These are phyloP conservation scores for Eurois occulta DNA, from an alignment of 2,888 invertebrate genomes.

Conservation along the genomic window DNA sequence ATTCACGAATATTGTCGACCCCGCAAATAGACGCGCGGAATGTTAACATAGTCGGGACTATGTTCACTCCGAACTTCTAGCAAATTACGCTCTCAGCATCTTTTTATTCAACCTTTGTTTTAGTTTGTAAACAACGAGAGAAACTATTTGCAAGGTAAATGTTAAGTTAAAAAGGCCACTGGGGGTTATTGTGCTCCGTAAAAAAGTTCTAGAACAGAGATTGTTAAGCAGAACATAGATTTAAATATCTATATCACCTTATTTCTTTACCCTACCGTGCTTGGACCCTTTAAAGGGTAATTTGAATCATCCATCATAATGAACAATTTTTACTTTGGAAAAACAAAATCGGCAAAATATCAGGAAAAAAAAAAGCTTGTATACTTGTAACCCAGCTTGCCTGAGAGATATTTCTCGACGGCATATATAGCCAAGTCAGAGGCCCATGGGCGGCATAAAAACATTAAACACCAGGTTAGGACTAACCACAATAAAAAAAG, in stretches of 20 bases:
- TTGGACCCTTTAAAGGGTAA: background rate
- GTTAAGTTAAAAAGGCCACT: conserved; percentile 25
- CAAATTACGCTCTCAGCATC: conserved; percentile 31
- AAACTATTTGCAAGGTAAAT: conserved; percentile 18
- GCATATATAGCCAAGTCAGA: too few species aligned
- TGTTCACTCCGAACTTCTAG: conserved; percentile 34
- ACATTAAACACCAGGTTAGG: too few species aligned
- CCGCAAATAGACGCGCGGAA: conserved; percentile 11
- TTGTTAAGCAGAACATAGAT: background rate
- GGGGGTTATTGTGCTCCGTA: conserved; percentile 9
- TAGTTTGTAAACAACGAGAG: conserved; percentile 22
- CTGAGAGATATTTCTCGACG: too few species aligned
- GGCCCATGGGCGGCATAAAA: too few species aligned
- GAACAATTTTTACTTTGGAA: background rate
- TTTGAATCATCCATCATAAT: background rate
- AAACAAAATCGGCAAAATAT: background rate
- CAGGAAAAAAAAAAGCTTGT: too few species aligned
- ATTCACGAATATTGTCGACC: conserved; percentile 16
- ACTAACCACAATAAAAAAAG: too few species aligned
- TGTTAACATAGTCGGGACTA: conserved; percentile 10
- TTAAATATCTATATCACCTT: background rate
- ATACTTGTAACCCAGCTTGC: too few species aligned
- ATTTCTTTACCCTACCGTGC: background rate
- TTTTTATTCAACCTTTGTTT: conserved; percentile 31
- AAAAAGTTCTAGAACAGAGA: background rate